Conservation (phyloP, 2,113 vertebrate genomes). For the Colossoma macropomum region DNA sequence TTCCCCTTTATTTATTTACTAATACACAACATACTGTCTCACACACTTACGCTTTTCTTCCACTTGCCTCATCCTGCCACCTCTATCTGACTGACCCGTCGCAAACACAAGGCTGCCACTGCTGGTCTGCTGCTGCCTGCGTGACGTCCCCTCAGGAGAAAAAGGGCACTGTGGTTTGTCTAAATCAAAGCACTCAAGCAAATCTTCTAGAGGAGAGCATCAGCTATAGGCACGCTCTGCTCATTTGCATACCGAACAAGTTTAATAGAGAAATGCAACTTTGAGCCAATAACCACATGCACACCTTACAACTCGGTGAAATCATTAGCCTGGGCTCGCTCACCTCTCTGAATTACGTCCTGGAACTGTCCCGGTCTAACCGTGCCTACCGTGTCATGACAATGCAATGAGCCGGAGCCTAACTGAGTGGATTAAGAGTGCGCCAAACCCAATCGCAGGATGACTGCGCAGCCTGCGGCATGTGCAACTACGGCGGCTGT, state of each 20-base stretch:
- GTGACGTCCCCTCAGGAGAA: not conserved
- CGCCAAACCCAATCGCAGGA: no score
- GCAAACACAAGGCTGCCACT: slow-evolving; percentile 39
- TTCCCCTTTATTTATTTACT: not conserved
- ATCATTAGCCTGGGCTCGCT: not conserved
- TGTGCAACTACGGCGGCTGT: not conserved
- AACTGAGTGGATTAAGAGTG: not conserved
- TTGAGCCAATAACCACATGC: not conserved
- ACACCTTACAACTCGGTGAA: not conserved
- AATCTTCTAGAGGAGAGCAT: slow-evolving; percentile 51
- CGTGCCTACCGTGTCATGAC: not conserved
- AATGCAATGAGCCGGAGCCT: not conserved
- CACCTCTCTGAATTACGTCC: not conserved
- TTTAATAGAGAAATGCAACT: not conserved
- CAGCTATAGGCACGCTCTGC: not conserved
- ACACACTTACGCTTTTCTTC: slow-evolving; percentile 10
- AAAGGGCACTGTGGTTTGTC: slow-evolving; percentile 14
- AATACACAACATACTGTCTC: slow-evolving; percentile 30
- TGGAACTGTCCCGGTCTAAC: not conserved
- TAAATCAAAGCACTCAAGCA: slow-evolving; percentile 63
- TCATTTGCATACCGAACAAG: not conserved
- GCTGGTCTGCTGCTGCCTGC: not conserved
- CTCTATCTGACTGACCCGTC: not conserved
- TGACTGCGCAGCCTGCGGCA: not conserved
- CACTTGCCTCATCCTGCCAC: slow-evolving; percentile 31